Evolutionary conservation across 2,888 invertebrate genomes (phyloP), one percentile per base, ranked within the genome.

Genomic region (Galeopsomyia nigrocyanea): DNA sequence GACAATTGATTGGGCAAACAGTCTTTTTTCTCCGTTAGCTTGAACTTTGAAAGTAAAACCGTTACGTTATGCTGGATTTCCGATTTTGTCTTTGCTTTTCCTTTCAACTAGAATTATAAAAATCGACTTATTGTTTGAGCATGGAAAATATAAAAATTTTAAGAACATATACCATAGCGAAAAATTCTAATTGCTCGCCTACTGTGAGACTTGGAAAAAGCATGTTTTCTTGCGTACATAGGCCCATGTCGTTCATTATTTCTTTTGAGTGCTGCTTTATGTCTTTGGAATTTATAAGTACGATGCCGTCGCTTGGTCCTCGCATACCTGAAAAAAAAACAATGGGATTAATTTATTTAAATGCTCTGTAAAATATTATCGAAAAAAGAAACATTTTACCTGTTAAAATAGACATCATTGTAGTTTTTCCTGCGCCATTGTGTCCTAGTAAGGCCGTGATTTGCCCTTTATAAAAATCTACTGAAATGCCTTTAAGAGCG

Each of bases 341-440:
- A 56, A 58, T 39, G 10, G 21, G 47, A 66, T 19, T 9, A 3
- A 26, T 14, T 3, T 16, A 53, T 63, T 2, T 2, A 17, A 47
- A 22, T 19, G 0, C 6, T n/a, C 39, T 13, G 39, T 49, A 2
- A 13, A 13, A 26, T 26, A 26, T 26, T 26, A 26, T 26, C 26
- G 3, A 3, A 26, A 5, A 26, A 26, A 2, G 53, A 71, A 55
- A 55, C 2, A 60, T 67, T 62, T 51, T 53, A 75, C 76, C 96
- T 47, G 95, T 96, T 31, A 97, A 87, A 92, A 97, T 95, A 0
- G 94, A 94, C 89, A 97, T 95, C 0, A 95, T 96, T 0, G 96
- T 96, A 0, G 95, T 95, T 88, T 96, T 96, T 7, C 96, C 96
- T 50, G 96, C 96, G 2, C 96, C 96, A 81, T 95, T 95, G 80